Percentiles rank a stretch among this genome's conserved stretches.
Conservation (phyloP, 1,140 invertebrate species). For the Lepidotrigona ventralis region DNA sequence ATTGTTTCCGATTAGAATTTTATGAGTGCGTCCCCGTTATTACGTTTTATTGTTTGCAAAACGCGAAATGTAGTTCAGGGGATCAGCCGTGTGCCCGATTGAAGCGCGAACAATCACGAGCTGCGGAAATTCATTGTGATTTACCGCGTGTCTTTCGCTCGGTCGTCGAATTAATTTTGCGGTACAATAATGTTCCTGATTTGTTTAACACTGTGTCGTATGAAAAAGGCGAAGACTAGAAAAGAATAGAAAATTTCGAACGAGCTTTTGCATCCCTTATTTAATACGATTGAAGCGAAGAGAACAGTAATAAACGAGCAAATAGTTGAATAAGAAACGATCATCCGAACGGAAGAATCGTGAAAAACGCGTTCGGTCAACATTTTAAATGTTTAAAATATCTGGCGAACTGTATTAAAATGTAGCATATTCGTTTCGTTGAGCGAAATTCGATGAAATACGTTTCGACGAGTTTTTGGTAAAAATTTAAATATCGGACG, state of each 20-base stretch:
- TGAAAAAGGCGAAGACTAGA: not conserved
- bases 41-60: conserved; percentile 45
- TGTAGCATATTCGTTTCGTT: too few relatives aligned
- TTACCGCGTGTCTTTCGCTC: not conserved
- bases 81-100: conserved; percentile 23
- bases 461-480: not conserved
- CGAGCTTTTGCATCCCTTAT: not conserved
- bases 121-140: conserved; percentile 1
- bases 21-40: conserved; percentile 14
- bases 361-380: not conserved
- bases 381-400: not conserved
- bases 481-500: not conserved
- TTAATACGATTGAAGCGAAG: not conserved
- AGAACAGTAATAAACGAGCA: not conserved
- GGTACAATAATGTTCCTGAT: not conserved
- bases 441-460: not conserved
- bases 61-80: conserved; percentile 40
- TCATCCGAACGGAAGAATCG: not conserved
- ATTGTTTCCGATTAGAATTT: conserved; percentile 42
- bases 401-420: not conserved
- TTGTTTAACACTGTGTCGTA: not conserved
- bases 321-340: not conserved
- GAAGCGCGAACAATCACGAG: conserved; percentile 5
- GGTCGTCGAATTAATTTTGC: not conserved
- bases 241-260: too few relatives aligned